Base-by-base conservation (phyloP, 2,113 vertebrate genomes). In the Okapia johnstoni region DNA sequence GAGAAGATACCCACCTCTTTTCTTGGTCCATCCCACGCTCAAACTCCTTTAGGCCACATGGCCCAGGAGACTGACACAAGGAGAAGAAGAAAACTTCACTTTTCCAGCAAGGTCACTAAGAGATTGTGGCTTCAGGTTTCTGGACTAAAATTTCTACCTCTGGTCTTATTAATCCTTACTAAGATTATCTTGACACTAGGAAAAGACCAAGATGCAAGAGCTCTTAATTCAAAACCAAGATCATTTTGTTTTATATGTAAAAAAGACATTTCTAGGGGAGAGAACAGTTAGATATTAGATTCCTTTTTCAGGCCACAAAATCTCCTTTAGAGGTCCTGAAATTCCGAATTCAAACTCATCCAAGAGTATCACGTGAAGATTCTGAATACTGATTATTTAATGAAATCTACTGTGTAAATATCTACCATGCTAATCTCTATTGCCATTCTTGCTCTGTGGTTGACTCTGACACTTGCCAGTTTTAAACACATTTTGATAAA, bases 201-300 rank as follows among this genome's bases (percentile, higher is more conserved):
- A 89, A 93, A 48, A 30, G 57, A 83, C 88, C 46, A 88, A 93
- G 28, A 93, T 28, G 3, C 43, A 88, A 73, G 23, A 92, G 26
- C n/a, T 23, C 89, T 96, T 95, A 86, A 83, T 86, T 93, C n/a
- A 91, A 95, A 98, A 83, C 48, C 92, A 96, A 76, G 28, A 92
- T 36, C 19, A 60, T 61, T 46, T 19, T 93, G 73, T 40, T 6
- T 88, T 93, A 84, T 11, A 88, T 7, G 3, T 46, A 36, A 92
- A 26, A 87, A 83, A 66, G 23, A 28, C 10, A 26, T 73, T 90
- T 93, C 57, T 36, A 61, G 26, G 16, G 16, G 14, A 88, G 30
- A 90, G 13, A 93, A 85, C n/a, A 50, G 4, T 48, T 84, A 93
- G 30, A 60, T 17, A 83, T 83, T 77, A 83, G 19, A 19, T 83